Evolutionary conservation across 2,888 invertebrate species (phyloP), one percentile per base, ranked within the genome.

Genomic region (Drosophila gaucha): DNA sequence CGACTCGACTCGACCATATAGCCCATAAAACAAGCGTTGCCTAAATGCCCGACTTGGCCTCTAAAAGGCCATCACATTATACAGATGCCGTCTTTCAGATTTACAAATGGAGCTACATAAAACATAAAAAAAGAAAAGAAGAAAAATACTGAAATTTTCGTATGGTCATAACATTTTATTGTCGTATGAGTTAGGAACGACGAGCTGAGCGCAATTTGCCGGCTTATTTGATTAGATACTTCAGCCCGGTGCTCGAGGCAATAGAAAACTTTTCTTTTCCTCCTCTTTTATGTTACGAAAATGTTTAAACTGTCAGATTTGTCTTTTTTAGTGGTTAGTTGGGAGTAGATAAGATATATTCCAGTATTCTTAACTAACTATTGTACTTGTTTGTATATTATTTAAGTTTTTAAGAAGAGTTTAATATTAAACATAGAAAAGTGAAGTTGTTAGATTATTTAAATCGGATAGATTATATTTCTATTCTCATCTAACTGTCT

Each of bases 21-120:
- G 44, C 67, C 62, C 84, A 68, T 86, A 79, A 86, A 76, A 86
- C n/a, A 47, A 50, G 43, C 62, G 22, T 58, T 31, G 59, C 63
- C 85, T 44, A 65, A 80, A 76, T 59, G 77, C 59, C 55, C 64
- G 30, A 64, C 58, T 66, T 73, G 67, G 67, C 80, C 84, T 71
- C 80, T 86, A 78, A 87, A 80, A 78, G 88, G 67, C 86, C 86
- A 82, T 86, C 79, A 44, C 74, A 73, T 77, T 77, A 72, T 77
- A 80, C 74, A 80, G 74, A 77, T 80, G 67, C 63, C 64, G 78
- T 80, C 80, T 73, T 59, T 67, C 26, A 77, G 68, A 80, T 77
- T 76, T 67, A 58, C 65, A 74, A 82, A 80, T 79, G 63, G 51
- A 35, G 56, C 9, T 38, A 30, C 73, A 68, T 58, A 67, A 59